Evolutionary conservation across 2,888 invertebrate genomes (phyloP).

Genomic region (Drosophila testacea): DNA sequence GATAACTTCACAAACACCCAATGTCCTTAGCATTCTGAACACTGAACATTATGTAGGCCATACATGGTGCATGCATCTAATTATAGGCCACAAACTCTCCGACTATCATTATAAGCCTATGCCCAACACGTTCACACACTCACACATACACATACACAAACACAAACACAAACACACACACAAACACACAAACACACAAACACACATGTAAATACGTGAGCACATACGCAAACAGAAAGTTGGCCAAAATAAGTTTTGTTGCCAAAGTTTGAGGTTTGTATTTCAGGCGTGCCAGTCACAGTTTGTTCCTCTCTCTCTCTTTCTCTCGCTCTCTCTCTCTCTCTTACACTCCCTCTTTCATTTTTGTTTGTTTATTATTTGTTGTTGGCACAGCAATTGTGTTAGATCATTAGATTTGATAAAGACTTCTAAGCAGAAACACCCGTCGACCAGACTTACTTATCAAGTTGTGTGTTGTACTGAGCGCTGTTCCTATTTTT

Average conservation of each 20-base stretch:
- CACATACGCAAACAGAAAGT: conserved; percentile 49
- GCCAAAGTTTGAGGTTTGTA: conserved; percentile 62
- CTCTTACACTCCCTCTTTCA: not conserved
- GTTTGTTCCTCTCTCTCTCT: not conserved
- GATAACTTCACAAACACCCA: not conserved
- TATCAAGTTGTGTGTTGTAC: conserved; percentile 6
- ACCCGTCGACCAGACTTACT: conserved; percentile 2
- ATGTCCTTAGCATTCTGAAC: not conserved
- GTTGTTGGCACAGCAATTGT: conserved; percentile 42
- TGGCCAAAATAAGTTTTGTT: conserved; percentile 71
- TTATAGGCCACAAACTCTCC: conserved; percentile 51
- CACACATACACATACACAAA: conserved; percentile 3
- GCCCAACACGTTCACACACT: conserved; percentile 40
- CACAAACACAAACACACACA: conserved; percentile 10
- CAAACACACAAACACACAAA: conserved; percentile 3
- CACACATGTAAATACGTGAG: not conserved
- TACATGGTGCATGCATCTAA: conserved; percentile 63
- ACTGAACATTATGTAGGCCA: conserved; percentile 8
- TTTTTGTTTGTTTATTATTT: conserved; percentile 14
- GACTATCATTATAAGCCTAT: conserved; percentile 51
- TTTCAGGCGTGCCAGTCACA: conserved; percentile 34
- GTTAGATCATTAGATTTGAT: conserved; percentile 68
- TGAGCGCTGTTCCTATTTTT: not conserved
- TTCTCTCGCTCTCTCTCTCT: not conserved
- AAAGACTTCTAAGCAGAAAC: conserved; percentile 33